Base-by-base conservation (phyloP, 2,113 vertebrate genomes). In the Procavia capensis region DNA sequence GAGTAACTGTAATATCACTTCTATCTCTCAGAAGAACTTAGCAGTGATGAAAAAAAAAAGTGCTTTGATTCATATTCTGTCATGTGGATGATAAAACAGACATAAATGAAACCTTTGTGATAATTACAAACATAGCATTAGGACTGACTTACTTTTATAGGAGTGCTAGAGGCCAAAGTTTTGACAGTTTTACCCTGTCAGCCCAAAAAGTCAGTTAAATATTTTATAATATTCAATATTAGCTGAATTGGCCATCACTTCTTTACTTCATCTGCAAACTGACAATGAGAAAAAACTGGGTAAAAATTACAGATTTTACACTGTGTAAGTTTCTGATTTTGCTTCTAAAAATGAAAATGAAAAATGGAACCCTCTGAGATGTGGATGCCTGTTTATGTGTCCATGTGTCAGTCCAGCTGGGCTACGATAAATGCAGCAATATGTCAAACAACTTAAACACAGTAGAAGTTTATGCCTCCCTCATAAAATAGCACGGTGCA, bases 41-140 rank as follows among this genome's bases (percentile, higher is more conserved):
- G 22, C 0, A 14, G 92, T 88, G 92, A 96, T 93, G 90, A 94
- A 80, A 94, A 94, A 94, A 80, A 94, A 94, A 98, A 96, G 90
- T 93, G 2, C 68, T 93, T 43, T 94, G 95, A 98, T 92, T 97
- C 50, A 97, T 96, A 34, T 96, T 97, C 82, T 84, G 39, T 93
- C 85, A 92, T 0, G 0, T 85, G 94, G 50, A 84, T 93, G 59
- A 86, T 96, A 98, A 97, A 96, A 98, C 85, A 70, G 50, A 95
- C 94, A 91, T 94, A 95, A 95, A 93, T 61, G 34, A 39, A 92
- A 93, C 19, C 72, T n/a, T 9, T 79, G 74, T 45, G 72, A 82
- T 4, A 11, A 78, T 95, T 95, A 93, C 74, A 97, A 95, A 95
- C 89, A 92, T 57, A 90, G 85, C 74, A 31, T 1, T 36, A 96